Conservation (phyloP, 2,797 vertebrate species). For the Hyperoplus lanceolatus region DNA sequence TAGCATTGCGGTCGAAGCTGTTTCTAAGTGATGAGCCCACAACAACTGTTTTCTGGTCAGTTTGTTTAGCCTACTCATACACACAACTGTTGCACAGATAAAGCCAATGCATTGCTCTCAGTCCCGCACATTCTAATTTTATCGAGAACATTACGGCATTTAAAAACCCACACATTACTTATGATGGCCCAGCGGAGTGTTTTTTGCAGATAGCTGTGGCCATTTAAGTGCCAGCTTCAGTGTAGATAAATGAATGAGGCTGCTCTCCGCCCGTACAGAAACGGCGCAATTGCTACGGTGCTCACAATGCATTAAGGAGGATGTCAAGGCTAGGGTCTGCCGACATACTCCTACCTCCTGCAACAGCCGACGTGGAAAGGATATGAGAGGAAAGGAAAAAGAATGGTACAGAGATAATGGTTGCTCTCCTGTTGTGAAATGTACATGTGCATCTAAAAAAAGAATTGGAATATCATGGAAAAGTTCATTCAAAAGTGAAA, state of each 20-base stretch:
- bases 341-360: slow-evolving; percentile 33
- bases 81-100: neutral
- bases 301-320: slow-evolving; percentile 73
- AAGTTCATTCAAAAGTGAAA: too few relatives aligned
- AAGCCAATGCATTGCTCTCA: slow-evolving; percentile 12
- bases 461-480: too few relatives aligned
- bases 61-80: slow-evolving; percentile 8
- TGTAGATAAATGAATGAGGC: slow-evolving; percentile 74
- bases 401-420: slow-evolving; percentile 10
- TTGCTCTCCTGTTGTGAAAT: neutral
- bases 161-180: slow-evolving; percentile 53
- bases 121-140: slow-evolving; percentile 40
- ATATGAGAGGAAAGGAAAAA: slow-evolving; percentile 27
- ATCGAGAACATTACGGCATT: slow-evolving; percentile 21
- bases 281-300: slow-evolving; percentile 46
- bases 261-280: slow-evolving; percentile 54
- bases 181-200: slow-evolving; percentile 40
- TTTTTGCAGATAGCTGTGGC: slow-evolving; percentile 53
- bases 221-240: slow-evolving; percentile 71
- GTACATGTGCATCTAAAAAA: neutral
- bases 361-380: slow-evolving; percentile 36
- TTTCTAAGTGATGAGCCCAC: neutral
- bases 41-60: slow-evolving; percentile 5
- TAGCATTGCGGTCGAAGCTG: slow-evolving; percentile 2
- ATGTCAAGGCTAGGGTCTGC: slow-evolving; percentile 62